Evolutionary conservation across 2,888 invertebrate genomes (phyloP).

Genomic region (Euzetes globulus): DNA sequence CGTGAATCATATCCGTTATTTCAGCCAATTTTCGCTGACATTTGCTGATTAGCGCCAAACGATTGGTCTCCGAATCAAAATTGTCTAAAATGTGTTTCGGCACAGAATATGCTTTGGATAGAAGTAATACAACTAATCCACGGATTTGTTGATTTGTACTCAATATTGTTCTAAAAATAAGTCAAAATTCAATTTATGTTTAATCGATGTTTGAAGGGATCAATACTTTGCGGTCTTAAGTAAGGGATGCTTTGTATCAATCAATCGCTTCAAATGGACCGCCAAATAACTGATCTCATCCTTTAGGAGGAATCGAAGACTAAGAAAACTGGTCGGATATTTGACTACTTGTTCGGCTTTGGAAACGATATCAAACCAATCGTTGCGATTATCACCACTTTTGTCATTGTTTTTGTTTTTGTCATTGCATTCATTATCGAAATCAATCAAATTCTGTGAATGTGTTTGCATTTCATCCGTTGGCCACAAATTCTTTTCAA

Average conservation of each 20-base stretch:
- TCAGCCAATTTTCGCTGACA: constrained; percentile 22
- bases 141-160: constrained; percentile 14
- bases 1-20: constrained; percentile 29
- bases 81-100: constrained; percentile 1
- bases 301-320: background rate
- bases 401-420: background rate
- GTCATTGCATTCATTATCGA: background rate
- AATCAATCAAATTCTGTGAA: background rate
- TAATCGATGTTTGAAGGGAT: too few species aligned
- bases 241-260: background rate
- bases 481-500: background rate
- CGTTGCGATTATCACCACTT: background rate
- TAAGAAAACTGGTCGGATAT: background rate
- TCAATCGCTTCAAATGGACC: background rate
- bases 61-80: background rate
- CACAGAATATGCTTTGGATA: background rate
- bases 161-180: constrained; percentile 1
- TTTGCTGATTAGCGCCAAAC: background rate
- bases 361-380: background rate
- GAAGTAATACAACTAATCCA: background rate
- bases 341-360: background rate
- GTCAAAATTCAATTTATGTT: background rate
- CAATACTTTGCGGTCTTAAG: constrained; percentile 8
- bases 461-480: constrained; percentile 3
- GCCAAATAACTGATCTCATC: constrained; percentile 6